A percentile compares a stretch with the other conserved stretches of the same genome.
Evolutionary conservation across 2,113 vertebrate species (phyloP).

Genomic region (Mobula hypostoma): DNA sequence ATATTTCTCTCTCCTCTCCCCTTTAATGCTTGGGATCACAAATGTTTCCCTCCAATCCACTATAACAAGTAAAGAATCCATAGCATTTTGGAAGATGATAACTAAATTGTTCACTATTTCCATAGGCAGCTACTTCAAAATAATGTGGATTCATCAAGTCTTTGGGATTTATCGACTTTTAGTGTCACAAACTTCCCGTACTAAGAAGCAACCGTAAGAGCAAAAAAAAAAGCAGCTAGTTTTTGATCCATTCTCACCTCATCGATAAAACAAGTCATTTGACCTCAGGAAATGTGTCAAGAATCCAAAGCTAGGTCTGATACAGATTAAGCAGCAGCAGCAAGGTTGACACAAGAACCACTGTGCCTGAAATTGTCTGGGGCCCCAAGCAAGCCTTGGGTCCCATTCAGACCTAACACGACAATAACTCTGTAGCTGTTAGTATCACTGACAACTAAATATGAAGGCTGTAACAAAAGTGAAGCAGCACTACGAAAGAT

Average conservation of each 20-base stretch:
- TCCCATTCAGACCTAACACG: background rate
- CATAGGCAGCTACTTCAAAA: too few relatives aligned
- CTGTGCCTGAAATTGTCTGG: background rate
- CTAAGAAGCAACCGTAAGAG: background rate
- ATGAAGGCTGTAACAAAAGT: background rate
- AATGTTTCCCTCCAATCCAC: too few relatives aligned
- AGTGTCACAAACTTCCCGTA: too few relatives aligned
- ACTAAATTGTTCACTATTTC: too few relatives aligned
- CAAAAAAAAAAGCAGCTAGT: background rate
- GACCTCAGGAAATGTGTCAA: background rate
- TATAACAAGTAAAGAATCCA: too few relatives aligned
- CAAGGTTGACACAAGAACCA: background rate
- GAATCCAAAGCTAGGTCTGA: background rate
- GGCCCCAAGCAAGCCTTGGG: background rate
- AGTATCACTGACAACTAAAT: background rate
- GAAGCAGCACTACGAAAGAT: background rate
- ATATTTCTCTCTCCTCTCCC: too few relatives aligned
- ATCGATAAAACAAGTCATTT: constrained; percentile 4
- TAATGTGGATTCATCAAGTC: too few relatives aligned
- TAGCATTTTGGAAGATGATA: too few relatives aligned
- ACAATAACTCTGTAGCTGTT: background rate
- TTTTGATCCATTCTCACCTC: background rate
- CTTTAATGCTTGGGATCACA: too few relatives aligned
- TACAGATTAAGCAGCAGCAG: background rate
- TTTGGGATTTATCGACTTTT: too few relatives aligned